Evolutionary conservation across 2,797 vertebrate genomes (phyloP), one percentile per base, ranked within the genome.

Genomic region (Crenuchus spilurus): DNA sequence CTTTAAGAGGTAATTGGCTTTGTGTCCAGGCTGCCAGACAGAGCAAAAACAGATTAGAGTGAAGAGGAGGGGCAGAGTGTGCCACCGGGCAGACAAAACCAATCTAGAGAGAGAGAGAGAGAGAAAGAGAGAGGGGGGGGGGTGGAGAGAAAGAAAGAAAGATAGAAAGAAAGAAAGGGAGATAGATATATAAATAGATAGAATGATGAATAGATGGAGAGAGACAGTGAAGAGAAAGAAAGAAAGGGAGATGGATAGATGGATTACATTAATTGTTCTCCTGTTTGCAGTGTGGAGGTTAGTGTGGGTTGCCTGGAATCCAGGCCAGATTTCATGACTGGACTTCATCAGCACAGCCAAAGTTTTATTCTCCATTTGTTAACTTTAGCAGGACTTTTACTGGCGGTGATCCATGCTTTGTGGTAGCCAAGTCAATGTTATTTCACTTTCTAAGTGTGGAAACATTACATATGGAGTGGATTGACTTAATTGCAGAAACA

Each of bases 1-100:
- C 90, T 92, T 93, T 93, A 88, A 84, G 88, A 86, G 85, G 84
- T 91, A 91, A 92, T 91, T 92, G 89, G 88, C 88, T 90, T 87
- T 51, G 79, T 89, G 89, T 91, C 87, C 86, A 69, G 88, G 83
- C 88, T 84, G 88, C 82, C 90, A 91, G 87, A 89, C 88, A 87
- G 87, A 89, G 87, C 86, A 87, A 89, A 92, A 91, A 88, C 87
- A 88, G 87, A 91, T 93, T 92, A 91, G 83, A 83, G 84, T 72
- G 80, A 69, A 49, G 54, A 42, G 82, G 65, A 76, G 83, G 62
- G 80, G 73, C 72, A 82, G 82, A 11, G 20, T 72, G 39, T 80
- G 82, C 77, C 54, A 70, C 57, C 61, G 44, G 62, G 70, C 79
- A 78, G 52, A 84, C 83, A 78, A 75, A 75, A 70, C 37, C 74